Percentiles rank a stretch among this genome's conserved stretches.
These are phyloP conservation scores for Protomyctophum bolini DNA, from an alignment of 2,113 vertebrate species.

Conservation along the genomic window DNA sequence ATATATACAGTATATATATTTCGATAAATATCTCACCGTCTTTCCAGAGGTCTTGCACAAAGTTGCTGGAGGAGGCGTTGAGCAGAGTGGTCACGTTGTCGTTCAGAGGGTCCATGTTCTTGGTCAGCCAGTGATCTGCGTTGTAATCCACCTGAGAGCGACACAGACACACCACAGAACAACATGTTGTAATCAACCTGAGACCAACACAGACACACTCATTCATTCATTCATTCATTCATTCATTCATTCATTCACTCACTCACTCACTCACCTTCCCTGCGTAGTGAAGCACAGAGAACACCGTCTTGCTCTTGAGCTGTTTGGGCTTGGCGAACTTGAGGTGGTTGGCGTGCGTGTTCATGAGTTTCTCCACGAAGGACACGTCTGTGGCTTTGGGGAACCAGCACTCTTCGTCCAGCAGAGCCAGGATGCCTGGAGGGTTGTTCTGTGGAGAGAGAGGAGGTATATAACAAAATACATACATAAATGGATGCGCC, in stretches of 20 bases:
- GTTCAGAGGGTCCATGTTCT: constrained; percentile 98
- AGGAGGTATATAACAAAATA: too few species aligned
- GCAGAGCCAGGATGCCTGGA: constrained; percentile 90
- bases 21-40: constrained; percentile 80
- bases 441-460: constrained; percentile 88
- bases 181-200: constrained; percentile 78
- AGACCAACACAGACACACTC: constrained; percentile 27
- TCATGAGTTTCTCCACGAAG: constrained; percentile 92
- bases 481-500: too few species aligned
- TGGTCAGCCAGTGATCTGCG: constrained; percentile 90
- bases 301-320: constrained; percentile 94
- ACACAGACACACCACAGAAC: constrained; percentile 9
- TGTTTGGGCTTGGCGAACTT: constrained; percentile 96
- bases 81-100: constrained; percentile 92
- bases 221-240: too few species aligned
- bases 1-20: too few species aligned
- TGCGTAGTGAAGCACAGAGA: constrained; percentile 92
- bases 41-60: constrained; percentile 95
- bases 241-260: too few species aligned
- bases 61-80: constrained; percentile 90
- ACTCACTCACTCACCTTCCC: constrained; percentile 90
- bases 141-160: constrained; percentile 90
- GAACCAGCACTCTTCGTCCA: constrained; percentile 98
- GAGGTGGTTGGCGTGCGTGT: constrained; percentile 88
- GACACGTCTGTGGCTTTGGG: constrained; percentile 95